phyloP scores from a whole-genome alignment of 2,113 vertebrate species.

The Phoxinus phoxinus region DNA sequence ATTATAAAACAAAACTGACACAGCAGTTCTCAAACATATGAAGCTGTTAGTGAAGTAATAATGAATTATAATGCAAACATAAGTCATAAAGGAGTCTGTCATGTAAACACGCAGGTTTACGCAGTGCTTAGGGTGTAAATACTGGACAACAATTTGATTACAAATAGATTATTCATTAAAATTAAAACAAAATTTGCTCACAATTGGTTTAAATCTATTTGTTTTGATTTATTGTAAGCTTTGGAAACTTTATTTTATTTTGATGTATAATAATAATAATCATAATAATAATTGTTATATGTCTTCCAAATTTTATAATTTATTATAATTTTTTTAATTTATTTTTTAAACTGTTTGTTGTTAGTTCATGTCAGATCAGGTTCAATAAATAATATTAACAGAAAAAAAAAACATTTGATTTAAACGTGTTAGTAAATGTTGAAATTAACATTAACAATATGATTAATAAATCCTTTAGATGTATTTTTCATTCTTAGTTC shows the following conservation, averaged over 20 bases:
- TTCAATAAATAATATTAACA: too few relatives aligned
- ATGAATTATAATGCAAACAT: slow-evolving; percentile 15
- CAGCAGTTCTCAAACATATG: background rate
- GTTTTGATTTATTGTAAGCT: background rate
- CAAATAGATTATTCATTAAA: background rate
- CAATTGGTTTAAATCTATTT: background rate
- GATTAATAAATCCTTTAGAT: too few relatives aligned
- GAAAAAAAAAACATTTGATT: too few relatives aligned
- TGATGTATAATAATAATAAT: too few relatives aligned
- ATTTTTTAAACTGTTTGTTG: background rate
- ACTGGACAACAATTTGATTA: background rate
- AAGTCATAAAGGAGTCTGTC: background rate
- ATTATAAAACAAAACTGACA: background rate
- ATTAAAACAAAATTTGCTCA: background rate
- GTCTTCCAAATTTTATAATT: too few relatives aligned
- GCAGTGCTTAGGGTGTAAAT: background rate
- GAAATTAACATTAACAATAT: too few relatives aligned
- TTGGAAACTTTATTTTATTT: too few relatives aligned
- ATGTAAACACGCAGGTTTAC: background rate
- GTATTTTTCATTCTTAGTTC: too few relatives aligned
- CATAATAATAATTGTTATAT: too few relatives aligned
- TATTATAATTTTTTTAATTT: too few relatives aligned
- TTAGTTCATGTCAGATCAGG: too few relatives aligned
- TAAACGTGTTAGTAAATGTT: too few relatives aligned
- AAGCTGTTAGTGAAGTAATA: slow-evolving; percentile 2